Conservation (phyloP, 30 jellyfish, hydroid and myxozoan species). For the Aurelia coerulea region DNA sequence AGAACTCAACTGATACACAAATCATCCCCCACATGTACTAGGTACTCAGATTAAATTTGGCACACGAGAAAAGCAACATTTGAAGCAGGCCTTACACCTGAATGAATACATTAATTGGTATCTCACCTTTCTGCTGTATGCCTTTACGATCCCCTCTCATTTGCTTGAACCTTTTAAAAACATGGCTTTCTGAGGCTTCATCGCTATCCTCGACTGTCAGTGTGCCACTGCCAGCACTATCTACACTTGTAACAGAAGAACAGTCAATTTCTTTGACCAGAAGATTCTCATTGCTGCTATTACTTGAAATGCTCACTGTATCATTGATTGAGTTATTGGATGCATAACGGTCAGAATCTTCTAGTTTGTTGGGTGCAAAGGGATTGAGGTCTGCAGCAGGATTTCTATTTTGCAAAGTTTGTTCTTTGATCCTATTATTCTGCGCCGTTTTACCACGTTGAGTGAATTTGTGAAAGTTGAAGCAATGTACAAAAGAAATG, state of each 20-base stretch:
- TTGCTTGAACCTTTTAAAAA: too few relatives aligned
- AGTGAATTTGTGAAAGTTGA: constrained; percentile 37
- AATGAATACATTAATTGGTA: too few relatives aligned
- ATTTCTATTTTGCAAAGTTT: neutral
- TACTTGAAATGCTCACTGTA: neutral
- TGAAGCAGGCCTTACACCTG: too few relatives aligned
- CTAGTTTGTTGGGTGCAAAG: constrained; percentile 17
- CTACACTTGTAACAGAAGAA: constrained; percentile 23
- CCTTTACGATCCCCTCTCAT: too few relatives aligned
- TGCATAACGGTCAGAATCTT: constrained; percentile 28
- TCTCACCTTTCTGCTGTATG: too few relatives aligned
- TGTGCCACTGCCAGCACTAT: constrained; percentile 8
- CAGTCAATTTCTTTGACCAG: constrained; percentile 14
- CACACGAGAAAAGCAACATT: too few relatives aligned
- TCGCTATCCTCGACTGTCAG: neutral
- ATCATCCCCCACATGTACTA: too few relatives aligned
- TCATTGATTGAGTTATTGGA: constrained; percentile 7
- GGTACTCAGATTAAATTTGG: too few relatives aligned
- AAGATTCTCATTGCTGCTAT: neutral
- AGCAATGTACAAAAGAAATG: constrained; percentile 24
- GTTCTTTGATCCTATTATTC: constrained; percentile 2
- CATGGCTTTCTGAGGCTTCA: neutral
- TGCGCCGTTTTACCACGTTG: constrained; percentile 6
- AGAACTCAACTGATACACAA: too few relatives aligned
- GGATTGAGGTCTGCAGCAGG: constrained; percentile 48